Base-by-base conservation (phyloP, 2,888 invertebrate species). In the Tryphoninae sp. region DNA sequence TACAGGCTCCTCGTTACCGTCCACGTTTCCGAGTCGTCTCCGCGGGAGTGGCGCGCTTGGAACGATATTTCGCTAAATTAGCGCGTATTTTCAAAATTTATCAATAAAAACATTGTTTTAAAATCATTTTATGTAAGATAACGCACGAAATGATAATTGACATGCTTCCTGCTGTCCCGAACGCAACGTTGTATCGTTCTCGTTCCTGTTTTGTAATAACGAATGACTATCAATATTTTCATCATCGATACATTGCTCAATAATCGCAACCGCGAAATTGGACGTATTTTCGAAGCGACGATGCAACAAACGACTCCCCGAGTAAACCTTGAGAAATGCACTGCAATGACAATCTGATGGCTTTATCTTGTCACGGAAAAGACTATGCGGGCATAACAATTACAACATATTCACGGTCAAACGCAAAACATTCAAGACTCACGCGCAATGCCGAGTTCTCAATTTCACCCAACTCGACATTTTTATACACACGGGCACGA, bases 341-440 rank as follows among this genome's bases (percentile, higher is more conserved):
- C 19, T 62, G 65, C 45, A 33, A 33, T 6, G 33, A 33, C 33
- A 22, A 69, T 33, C 62, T 61, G 59, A 67, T 53, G 65, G 45
- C 53, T 67, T 42, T 64, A 67, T 72, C 59, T 51, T 33, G 61
- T 71, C 68, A 64, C 67, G 69, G 42, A 65, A 71, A 81, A 53
- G 72, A 16, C 45, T 16, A 90, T 90, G 89, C 88, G 90, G 90
- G 90, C 62, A 62, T 81, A 82, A 81, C 81, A 87, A 87, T 87
- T 53, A 16, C n/a, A 8, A 84, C 83, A 86, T 33, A 33, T 88
- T 89, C 87, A 86, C 81, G 85, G 86, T 80, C 88, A 83, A 81
- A 72, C 78, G 49, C 65, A 49, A 71, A 74, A 73, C 75, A 85
- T 87, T 84, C 84, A 87, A 87, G 84, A 85, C 85, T 85, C 84